These are phyloP conservation scores for Spatulosminthurus flaviceps DNA, from an alignment of 2,888 invertebrate species.

Conservation along the genomic window DNA sequence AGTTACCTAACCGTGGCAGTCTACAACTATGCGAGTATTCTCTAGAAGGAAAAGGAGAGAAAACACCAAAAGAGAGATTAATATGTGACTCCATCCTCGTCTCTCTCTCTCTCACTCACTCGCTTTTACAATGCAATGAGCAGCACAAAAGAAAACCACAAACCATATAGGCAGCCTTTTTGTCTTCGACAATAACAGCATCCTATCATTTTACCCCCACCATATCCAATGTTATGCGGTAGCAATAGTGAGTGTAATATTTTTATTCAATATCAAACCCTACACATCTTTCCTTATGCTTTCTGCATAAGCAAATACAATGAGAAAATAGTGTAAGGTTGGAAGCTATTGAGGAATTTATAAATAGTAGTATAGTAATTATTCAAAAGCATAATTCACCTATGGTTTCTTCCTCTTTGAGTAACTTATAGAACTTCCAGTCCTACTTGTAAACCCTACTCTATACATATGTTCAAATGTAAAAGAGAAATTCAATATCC, in stretches of 20 bases:
- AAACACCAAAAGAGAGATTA: background rate
- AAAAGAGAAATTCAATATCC: no score
- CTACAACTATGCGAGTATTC: background rate
- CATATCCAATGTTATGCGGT: background rate
- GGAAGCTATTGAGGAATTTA: no score
- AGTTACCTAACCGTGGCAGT: no score
- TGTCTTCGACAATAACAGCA: background rate
- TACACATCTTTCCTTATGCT: no score
- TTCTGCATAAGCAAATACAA: no score
- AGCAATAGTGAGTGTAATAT: background rate
- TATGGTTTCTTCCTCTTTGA: no score
- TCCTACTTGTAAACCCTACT: no score
- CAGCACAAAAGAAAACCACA: conserved; percentile 6
- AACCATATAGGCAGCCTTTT: background rate
- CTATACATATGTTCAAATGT: no score
- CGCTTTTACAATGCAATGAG: background rate
- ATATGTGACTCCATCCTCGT: conserved; percentile 1
- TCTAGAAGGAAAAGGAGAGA: background rate
- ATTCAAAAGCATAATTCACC: no score
- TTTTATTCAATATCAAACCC: background rate
- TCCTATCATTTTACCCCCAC: conserved; percentile 4
- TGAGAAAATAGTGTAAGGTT: background rate
- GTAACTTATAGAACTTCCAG: no score
- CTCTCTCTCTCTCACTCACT: background rate
- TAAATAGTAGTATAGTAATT: no score